These are phyloP conservation scores for Anguilla anguilla DNA, from an alignment of 2,797 vertebrate genomes.

Conservation along the genomic window DNA sequence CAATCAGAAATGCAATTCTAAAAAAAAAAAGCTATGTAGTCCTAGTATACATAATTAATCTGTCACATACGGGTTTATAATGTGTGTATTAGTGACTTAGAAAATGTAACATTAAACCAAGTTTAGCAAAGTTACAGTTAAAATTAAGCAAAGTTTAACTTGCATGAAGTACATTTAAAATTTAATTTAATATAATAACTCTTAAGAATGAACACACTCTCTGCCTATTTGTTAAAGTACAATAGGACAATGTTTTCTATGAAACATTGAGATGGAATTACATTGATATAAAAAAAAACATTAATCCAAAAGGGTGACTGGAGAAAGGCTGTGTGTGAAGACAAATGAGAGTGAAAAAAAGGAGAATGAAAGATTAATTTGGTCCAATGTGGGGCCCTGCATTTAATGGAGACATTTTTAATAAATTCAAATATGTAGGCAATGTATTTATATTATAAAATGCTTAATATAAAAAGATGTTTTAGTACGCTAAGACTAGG, in stretches of 20 bases:
- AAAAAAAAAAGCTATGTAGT: conserved; percentile 18
- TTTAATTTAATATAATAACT: neutral
- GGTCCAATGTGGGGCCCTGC: neutral
- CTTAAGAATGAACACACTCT: neutral
- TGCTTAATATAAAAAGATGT: neutral
- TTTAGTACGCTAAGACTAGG: neutral
- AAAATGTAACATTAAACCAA: neutral
- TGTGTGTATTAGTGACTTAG: neutral
- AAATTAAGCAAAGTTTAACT: neutral
- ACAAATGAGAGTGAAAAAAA: neutral
- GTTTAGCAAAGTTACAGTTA: neutral
- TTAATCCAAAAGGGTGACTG: neutral
- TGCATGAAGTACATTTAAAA: neutral
- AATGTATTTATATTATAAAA: neutral
- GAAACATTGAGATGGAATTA: neutral
- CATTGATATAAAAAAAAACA: neutral
- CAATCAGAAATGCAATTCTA: conserved; percentile 10
- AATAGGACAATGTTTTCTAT: neutral
- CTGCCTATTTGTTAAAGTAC: neutral
- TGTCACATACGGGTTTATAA: neutral
- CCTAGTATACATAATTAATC: too few relatives aligned
- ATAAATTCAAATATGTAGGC: neutral
- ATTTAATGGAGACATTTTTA: neutral
- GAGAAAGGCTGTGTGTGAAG: neutral
- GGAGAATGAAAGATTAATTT: neutral